Base-by-base conservation (phyloP, 2,888 invertebrate species). In the Myopa tessellatipennis region DNA sequence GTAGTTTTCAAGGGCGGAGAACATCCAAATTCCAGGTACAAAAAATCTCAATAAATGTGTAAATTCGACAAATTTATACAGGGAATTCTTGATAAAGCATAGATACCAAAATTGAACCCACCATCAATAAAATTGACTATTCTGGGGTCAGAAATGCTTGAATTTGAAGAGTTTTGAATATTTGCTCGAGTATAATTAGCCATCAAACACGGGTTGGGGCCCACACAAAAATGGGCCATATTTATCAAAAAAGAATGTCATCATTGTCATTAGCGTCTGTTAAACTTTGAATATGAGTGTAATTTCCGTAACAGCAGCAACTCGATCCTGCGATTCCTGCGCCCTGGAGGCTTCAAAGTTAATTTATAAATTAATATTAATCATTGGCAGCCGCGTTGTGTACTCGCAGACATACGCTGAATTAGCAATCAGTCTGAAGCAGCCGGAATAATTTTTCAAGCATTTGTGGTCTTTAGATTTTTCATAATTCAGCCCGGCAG, bases 331-430 rank as follows among this genome's bases (percentile, higher is more conserved):
- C 70, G 70, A 52, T 16, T 52, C 7, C 70, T 4, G 36, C 65
- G 18, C 63, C 36, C 74, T n/a, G 34, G 65, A 63, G 63, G 74
- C 63, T 63, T 63, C 52, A 34, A 74, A 74, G 63, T 52, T 74
- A 74, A 50, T 74, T 74, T 74, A 45, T 34, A 74, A 74, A 74
- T 74, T 74, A 74, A 74, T 74, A 70, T 70, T 52, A 70, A 55
- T 70, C 70, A 70, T 70, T 70, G 55, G 70, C 52, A 55, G 50
- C 58, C n/a, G n/a, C 40, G 16, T 16, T 70, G 34, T 7, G 38
- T 10, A 8, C 45, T 45, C 18, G 12, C 63, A 63, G 4, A 12
- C 40, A 67, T 4, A 50, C 40, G 38, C 60, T 60, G 38, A 58
- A 60, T 72, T 58, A 38, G 45, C 60, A 60, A 38, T 72, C 58